Evolutionary conservation across 2,797 vertebrate genomes (phyloP).

Genomic region (Darevskia nairensis): DNA sequence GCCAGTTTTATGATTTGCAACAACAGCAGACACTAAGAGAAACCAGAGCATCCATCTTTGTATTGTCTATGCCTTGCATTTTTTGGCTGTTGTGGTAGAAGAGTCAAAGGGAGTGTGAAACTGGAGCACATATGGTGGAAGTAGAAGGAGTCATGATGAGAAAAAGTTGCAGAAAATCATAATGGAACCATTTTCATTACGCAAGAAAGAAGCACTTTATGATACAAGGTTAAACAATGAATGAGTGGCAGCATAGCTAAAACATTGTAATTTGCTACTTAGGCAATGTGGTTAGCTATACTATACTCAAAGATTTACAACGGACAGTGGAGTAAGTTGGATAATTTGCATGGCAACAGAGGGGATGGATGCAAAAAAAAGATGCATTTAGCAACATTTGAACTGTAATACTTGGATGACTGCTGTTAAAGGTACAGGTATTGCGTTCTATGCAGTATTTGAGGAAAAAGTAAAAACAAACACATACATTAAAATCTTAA

Average conservation of each 20-base stretch:
- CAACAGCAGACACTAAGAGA: neutral
- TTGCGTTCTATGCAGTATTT: neutral
- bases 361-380: no score
- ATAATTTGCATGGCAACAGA: neutral
- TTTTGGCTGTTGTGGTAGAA: no score
- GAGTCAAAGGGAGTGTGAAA: neutral
- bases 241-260: neutral
- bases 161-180: neutral
- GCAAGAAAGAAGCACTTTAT: neutral
- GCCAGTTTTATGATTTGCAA: neutral
- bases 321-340: neutral
- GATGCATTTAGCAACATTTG: neutral
- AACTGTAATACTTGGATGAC: neutral
- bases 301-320: neutral
- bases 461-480: neutral
- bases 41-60: neutral
- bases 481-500: neutral
- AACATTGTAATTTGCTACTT: neutral
- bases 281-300: neutral
- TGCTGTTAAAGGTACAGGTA: no score
- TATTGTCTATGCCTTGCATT: neutral
- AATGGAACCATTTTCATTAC: neutral
- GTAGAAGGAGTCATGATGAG: neutral
- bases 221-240: neutral
- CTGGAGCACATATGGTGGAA: neutral